phyloP scores from a whole-genome alignment of 2,113 vertebrate genomes.

The Cyphomyrus discorhynchus region DNA sequence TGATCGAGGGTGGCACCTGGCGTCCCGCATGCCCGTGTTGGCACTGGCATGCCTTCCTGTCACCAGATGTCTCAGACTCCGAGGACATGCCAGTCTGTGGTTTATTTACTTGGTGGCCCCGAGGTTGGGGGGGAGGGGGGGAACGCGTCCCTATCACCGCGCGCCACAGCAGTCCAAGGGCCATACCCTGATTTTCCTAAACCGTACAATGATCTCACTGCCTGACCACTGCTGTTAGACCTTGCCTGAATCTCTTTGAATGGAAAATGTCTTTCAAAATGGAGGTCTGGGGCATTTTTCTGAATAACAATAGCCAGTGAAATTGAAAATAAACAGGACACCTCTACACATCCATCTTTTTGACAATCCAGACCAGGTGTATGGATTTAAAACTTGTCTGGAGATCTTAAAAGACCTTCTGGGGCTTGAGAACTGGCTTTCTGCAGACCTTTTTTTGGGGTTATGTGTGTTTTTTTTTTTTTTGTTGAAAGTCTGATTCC shows the following conservation, averaged over 20 bases:
- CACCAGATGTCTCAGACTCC: conserved; percentile 20
- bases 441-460: not conserved
- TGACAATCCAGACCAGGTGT: not conserved
- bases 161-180: not conserved
- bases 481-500: not conserved
- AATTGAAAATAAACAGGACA: not conserved
- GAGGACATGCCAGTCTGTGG: conserved; percentile 37
- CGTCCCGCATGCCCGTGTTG: conserved; percentile 41
- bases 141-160: not conserved
- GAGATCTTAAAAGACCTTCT: not conserved
- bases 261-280: not conserved
- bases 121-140: not conserved
- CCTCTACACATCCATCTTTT: not conserved
- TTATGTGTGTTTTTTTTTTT: not conserved
- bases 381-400: not conserved
- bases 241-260: not conserved
- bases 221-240: not conserved
- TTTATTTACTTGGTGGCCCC: conserved; percentile 44
- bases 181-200: not conserved
- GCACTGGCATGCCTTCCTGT: conserved; percentile 48
- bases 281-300: not conserved
- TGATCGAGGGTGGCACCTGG: conserved; percentile 46
- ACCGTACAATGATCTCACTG: not conserved
- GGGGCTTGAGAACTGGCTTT: not conserved
- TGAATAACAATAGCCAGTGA: not conserved